These are phyloP conservation scores for Tringa solitaria DNA, from an alignment of 2,113 vertebrate species.

Conservation along the genomic window DNA sequence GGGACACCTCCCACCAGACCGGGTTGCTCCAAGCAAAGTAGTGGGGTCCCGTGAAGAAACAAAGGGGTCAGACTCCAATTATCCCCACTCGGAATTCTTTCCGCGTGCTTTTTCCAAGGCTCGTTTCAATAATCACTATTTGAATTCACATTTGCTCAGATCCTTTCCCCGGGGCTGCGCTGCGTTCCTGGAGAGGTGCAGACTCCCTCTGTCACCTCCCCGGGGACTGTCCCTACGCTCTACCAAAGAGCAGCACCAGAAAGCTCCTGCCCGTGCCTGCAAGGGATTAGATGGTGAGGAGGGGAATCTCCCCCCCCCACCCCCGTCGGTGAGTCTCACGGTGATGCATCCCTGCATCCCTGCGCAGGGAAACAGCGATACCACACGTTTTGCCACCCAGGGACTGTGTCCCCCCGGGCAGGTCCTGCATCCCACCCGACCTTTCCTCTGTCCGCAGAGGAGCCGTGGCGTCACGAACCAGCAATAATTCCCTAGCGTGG, in stretches of 20 bases:
- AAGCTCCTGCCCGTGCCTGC: neutral
- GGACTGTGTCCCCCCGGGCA: neutral
- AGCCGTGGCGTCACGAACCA: neutral
- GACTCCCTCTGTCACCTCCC: neutral
- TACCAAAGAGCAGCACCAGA: neutral
- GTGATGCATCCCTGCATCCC: neutral
- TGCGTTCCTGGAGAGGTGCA: neutral
- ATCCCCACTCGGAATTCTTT: neutral
- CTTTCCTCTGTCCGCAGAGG: neutral
- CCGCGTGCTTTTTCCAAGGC: rapidly evolving
- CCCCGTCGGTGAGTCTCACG: too few relatives aligned
- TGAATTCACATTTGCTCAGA: neutral
- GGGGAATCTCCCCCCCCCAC: neutral
- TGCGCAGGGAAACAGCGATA: rapidly evolving
- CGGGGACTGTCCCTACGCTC: rapidly evolving
- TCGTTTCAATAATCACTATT: neutral
- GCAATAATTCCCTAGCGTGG: neutral
- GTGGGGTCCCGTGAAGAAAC: too few relatives aligned
- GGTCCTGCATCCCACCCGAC: neutral
- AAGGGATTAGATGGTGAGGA: neutral
- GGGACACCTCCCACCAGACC: too few relatives aligned
- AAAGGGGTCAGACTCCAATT: neutral
- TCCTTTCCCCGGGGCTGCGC: rapidly evolving
- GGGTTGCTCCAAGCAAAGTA: too few relatives aligned
- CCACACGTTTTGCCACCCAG: neutral